A percentile compares a stretch with the other conserved stretches of the same genome.
These are phyloP conservation scores for Mycalesis mineus DNA, from an alignment of 2,888 invertebrate genomes.

Conservation along the genomic window DNA sequence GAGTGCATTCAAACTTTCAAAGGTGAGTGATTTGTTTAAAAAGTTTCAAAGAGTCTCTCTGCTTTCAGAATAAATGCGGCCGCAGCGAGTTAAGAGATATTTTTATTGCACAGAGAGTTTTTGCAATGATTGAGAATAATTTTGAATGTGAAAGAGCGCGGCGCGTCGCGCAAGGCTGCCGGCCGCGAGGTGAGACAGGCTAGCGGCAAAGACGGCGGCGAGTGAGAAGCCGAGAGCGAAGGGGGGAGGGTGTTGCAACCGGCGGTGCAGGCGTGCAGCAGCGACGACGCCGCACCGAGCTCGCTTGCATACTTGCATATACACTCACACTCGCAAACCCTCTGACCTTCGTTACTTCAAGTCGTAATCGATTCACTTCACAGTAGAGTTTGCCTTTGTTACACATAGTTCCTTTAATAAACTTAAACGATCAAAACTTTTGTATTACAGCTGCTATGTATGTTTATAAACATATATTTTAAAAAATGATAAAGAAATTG, in stretches of 20 bases:
- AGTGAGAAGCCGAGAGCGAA: constrained; percentile 75
- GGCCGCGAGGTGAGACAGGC: constrained; percentile 79
- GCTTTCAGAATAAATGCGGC: constrained; percentile 60
- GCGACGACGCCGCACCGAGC: constrained; percentile 76
- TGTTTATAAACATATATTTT: background rate
- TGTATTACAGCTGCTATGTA: background rate
- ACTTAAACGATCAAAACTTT: constrained; percentile 29
- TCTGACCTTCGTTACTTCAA: constrained; percentile 71
- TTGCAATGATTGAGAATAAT: constrained; percentile 78
- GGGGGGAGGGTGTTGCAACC: constrained; percentile 79
- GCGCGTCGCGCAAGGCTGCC: constrained; percentile 79
- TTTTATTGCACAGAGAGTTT: constrained; percentile 77
- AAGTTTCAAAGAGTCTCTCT: constrained; percentile 62
- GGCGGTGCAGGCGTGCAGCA: constrained; percentile 78
- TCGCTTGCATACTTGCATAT: constrained; percentile 78
- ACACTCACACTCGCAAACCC: constrained; percentile 71
- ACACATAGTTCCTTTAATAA: constrained; percentile 49
- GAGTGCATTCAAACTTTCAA: constrained; percentile 78
- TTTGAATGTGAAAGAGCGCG: constrained; percentile 78
- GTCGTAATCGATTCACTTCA: constrained; percentile 72
- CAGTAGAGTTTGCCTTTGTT: constrained; percentile 63
- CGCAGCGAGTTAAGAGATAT: constrained; percentile 59
- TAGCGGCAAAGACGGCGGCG: constrained; percentile 75
- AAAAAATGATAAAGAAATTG: background rate
- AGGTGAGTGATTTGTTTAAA: constrained; percentile 61